Conservation (phyloP, 2,888 invertebrate genomes). For the Tethea ocularis region DNA sequence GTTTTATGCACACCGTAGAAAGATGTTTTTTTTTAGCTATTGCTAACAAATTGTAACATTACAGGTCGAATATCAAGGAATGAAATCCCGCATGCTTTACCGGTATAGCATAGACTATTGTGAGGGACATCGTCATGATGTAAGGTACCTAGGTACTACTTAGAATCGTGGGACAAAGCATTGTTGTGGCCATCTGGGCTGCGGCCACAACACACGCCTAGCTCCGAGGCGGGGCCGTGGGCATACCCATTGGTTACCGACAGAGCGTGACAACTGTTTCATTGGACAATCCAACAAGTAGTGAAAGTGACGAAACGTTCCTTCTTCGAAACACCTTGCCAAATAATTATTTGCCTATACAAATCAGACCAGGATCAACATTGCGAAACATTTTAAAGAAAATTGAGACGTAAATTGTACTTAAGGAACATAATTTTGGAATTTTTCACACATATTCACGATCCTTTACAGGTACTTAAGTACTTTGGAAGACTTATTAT, state of each 20-base stretch:
- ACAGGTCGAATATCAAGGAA: too few species aligned
- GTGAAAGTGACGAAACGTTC: constrained; percentile 76
- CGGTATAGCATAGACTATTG: constrained; percentile 4
- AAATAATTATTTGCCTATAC: constrained; percentile 48
- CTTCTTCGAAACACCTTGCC: constrained; percentile 67
- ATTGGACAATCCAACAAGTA: constrained; percentile 76
- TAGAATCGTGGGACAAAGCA: constrained; percentile 34
- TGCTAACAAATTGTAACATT: too few species aligned
- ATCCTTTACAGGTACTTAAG: background rate
- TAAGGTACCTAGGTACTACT: constrained; percentile 24
- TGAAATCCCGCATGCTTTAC: constrained; percentile 16
- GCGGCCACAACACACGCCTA: constrained; percentile 69
- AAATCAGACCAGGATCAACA: constrained; percentile 42
- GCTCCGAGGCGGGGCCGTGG: constrained; percentile 75
- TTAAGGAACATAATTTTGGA: too few species aligned
- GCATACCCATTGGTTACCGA: constrained; percentile 74
- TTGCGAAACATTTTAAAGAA: constrained; percentile 4
- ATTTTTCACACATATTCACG: background rate
- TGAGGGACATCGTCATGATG: constrained; percentile 13
- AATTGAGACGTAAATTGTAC: background rate
- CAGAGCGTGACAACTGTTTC: constrained; percentile 77
- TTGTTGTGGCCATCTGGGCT: constrained; percentile 59
- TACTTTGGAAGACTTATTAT: too few species aligned
- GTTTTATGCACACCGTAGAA: too few species aligned
- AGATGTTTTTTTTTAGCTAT: too few species aligned